Evolutionary conservation across 2,113 vertebrate species (phyloP).

Genomic region (Panthera leo): DNA sequence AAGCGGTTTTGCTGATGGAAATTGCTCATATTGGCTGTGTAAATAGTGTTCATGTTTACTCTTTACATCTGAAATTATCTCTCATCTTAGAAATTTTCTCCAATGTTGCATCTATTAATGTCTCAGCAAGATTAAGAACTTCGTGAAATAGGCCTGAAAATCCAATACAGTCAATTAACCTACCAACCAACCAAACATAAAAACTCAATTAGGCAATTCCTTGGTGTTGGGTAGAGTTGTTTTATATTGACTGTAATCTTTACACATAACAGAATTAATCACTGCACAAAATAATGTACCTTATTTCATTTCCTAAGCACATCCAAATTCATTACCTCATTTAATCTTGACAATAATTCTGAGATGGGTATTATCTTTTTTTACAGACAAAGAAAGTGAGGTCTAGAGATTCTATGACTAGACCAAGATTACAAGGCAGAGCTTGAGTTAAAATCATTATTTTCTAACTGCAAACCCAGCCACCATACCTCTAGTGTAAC

Average conservation of each 20-base stretch:
- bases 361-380: conserved; percentile 6
- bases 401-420: conserved; percentile 13
- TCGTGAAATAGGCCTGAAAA: conserved; percentile 44
- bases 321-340: conserved; percentile 41
- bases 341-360: conserved; percentile 46
- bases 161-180: conserved; percentile 22
- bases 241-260: conserved; percentile 62
- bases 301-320: conserved; percentile 45
- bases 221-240: conserved; percentile 33
- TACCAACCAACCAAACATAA: conserved; percentile 50
- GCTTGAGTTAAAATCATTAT: background rate
- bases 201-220: conserved; percentile 57
- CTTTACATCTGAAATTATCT: conserved; percentile 50
- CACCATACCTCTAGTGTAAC: background rate
- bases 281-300: background rate
- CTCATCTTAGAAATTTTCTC: conserved; percentile 49
- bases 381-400: conserved; percentile 21
- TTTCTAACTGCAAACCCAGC: conserved; percentile 30
- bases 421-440: conserved; percentile 7
- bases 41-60: conserved; percentile 24
- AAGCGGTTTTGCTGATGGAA: conserved; percentile 27
- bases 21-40: background rate
- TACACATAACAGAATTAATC: conserved; percentile 47
- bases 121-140: conserved; percentile 51
- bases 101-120: conserved; percentile 12